phyloP scores from a whole-genome alignment of 2,113 vertebrate species.

The Mormyrus iriodes region DNA sequence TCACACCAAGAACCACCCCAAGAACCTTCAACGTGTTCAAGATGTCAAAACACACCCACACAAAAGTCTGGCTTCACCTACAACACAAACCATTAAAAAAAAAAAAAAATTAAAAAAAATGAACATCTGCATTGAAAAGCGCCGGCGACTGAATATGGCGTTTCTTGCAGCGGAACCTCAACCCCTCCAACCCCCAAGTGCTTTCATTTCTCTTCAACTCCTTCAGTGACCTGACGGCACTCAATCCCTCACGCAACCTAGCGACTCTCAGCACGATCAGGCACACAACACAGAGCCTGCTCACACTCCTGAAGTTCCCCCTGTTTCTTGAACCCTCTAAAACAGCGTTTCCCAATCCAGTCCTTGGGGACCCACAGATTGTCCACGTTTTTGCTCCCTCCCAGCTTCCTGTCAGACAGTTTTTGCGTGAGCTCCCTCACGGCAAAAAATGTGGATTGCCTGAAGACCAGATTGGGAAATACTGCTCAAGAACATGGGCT shows the following conservation, averaged over 20 bases:
- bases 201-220: neutral
- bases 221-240: neutral
- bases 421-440: neutral
- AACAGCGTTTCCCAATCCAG: neutral
- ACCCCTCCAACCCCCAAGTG: neutral
- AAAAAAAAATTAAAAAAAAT: too few relatives aligned
- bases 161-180: neutral
- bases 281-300: neutral
- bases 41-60: neutral
- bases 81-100: neutral
- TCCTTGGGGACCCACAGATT: neutral
- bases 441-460: neutral
- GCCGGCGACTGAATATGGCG: neutral
- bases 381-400: neutral
- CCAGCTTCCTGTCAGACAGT: neutral
- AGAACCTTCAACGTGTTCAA: neutral
- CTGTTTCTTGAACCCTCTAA: neutral
- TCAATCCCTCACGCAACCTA: neutral
- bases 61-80: neutral
- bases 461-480: neutral
- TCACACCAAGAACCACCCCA: neutral
- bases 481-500: neutral
- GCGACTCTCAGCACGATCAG: accelerated
- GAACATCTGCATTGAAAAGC: neutral
- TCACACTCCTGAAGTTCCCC: neutral